Evolutionary conservation across 2,113 vertebrate genomes (phyloP).

Genomic region (Prunella fulvescens): DNA sequence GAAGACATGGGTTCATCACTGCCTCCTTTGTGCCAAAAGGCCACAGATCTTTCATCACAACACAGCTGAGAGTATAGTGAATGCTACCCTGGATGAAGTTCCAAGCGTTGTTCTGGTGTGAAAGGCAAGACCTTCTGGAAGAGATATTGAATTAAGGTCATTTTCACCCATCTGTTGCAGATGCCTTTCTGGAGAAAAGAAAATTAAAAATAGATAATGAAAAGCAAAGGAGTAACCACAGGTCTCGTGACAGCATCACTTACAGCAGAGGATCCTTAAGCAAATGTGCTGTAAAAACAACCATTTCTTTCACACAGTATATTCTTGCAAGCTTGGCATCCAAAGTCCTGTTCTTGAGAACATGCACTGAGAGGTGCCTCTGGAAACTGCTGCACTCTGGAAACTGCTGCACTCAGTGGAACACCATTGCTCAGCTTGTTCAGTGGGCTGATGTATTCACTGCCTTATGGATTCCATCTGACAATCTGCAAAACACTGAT

Average conservation of each 20-base stretch:
- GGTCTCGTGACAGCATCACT: not conserved
- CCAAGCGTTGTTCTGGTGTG: not conserved
- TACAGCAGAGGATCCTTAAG: not conserved
- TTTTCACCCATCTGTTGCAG: not conserved
- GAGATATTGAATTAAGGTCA: not conserved
- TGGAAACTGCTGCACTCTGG: not conserved
- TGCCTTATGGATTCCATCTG: not conserved
- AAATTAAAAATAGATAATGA: not conserved
- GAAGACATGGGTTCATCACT: not conserved
- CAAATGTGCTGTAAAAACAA: not conserved
- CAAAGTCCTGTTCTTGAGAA: not conserved
- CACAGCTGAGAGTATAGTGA: not conserved
- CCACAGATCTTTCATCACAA: not conserved
- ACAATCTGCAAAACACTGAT: not conserved
- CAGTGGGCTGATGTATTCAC: accelerated
- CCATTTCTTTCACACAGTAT: not conserved
- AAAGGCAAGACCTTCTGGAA: not conserved
- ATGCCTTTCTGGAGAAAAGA: not conserved
- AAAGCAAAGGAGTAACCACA: not conserved
- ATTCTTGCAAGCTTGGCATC: not conserved
- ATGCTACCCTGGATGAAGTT: not conserved
- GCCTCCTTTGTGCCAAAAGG: not conserved
- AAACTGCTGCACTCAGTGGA: not conserved
- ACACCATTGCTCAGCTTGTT: not conserved
- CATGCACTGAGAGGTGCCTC: not conserved